phyloP scores from a whole-genome alignment of 1,140 invertebrate genomes.

The Rhopalosiphum maidis region DNA sequence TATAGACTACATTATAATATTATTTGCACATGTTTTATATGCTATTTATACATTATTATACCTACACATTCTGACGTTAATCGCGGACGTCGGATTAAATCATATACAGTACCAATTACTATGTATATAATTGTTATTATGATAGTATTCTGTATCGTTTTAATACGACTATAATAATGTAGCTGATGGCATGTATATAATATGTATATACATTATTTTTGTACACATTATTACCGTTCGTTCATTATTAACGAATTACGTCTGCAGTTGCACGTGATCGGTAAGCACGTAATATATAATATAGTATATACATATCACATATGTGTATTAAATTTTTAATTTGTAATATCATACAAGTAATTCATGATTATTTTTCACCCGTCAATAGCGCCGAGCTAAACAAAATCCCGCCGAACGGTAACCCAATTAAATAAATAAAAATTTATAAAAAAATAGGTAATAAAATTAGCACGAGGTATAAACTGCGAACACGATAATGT shows the following conservation, averaged over 20 bases:
- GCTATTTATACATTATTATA: not conserved
- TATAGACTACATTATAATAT: not conserved
- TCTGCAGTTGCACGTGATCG: not conserved
- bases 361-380: not conserved
- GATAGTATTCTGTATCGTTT: not conserved
- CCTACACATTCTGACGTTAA: not conserved
- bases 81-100: not conserved
- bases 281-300: not conserved
- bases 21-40: not conserved
- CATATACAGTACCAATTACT: not conserved
- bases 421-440: not conserved
- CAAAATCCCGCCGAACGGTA: not conserved
- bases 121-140: conserved; percentile 5
- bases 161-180: not conserved
- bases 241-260: not conserved
- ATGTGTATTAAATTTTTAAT: not conserved
- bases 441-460: not conserved
- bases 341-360: not conserved
- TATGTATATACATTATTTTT: not conserved
- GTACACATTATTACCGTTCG: not conserved
- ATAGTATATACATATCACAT: not conserved
- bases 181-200: not conserved
- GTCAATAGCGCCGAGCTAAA: not conserved
- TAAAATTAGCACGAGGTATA: not conserved
- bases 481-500: not conserved